Evolutionary conservation across 2,113 vertebrate species (phyloP).

Genomic region (Amphiprion percula): DNA sequence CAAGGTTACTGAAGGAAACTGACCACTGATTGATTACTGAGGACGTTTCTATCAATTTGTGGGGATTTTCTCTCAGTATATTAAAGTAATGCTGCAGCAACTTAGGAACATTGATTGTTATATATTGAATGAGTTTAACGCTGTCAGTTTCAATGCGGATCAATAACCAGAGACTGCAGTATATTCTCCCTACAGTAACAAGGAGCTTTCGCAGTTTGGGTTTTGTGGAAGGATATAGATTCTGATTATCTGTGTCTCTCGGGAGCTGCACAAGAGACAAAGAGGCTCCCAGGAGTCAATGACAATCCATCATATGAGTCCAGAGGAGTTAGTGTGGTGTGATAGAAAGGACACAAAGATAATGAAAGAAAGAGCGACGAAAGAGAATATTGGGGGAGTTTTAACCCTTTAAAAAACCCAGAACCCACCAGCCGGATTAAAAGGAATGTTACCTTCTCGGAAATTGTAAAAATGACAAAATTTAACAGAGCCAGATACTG

Average conservation of each 20-base stretch:
- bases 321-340: not conserved
- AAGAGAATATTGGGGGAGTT: no score
- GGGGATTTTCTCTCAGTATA: conserved; percentile 16
- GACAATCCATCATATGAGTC: not conserved
- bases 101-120: conserved; percentile 13
- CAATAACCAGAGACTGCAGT: conserved; percentile 21
- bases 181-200: no score
- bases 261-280: conserved; percentile 1
- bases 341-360: not conserved
- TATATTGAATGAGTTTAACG: not conserved
- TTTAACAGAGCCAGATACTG: no score
- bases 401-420: no score
- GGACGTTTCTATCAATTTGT: conserved; percentile 10
- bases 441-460: no score
- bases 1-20: conserved; percentile 41
- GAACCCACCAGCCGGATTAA: no score
- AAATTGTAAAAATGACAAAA: no score
- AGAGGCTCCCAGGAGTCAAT: conserved; percentile 1
- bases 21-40: not conserved
- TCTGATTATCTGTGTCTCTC: not conserved
- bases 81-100: not conserved
- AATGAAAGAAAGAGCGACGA: not conserved
- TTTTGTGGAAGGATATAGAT: conserved; percentile 7
- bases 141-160: conserved; percentile 1
- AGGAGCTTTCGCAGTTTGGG: not conserved